These are phyloP conservation scores for Sacculina carcini DNA, from an alignment of 2,888 invertebrate species.

Conservation along the genomic window DNA sequence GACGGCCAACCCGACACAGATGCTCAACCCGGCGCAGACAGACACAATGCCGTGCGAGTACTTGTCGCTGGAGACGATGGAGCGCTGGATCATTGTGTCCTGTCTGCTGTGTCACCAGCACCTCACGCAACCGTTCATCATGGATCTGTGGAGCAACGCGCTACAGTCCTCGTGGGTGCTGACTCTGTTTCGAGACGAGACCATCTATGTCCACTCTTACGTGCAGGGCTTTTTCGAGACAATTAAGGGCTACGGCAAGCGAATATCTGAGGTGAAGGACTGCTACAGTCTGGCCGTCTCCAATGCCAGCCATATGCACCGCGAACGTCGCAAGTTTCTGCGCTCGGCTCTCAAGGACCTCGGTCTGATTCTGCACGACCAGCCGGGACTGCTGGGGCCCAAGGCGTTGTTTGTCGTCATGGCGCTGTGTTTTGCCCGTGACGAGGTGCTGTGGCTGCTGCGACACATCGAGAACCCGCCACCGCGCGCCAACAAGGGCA, in stretches of 20 bases:
- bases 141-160: slow-evolving; percentile 49
- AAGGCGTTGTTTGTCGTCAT: slow-evolving; percentile 90
- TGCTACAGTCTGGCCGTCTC: slow-evolving; percentile 68
- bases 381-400: slow-evolving; percentile 88
- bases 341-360: slow-evolving; percentile 84
- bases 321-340: slow-evolving; percentile 85
- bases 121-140: slow-evolving; percentile 47
- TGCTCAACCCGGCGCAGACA: slow-evolving; percentile 76
- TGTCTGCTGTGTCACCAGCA: slow-evolving; percentile 69
- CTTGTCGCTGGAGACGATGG: slow-evolving; percentile 76
- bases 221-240: slow-evolving; percentile 78
- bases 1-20: slow-evolving; percentile 74
- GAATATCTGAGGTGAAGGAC: slow-evolving; percentile 85
- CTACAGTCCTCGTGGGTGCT: slow-evolving; percentile 82
- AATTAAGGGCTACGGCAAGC: slow-evolving; percentile 75
- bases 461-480: slow-evolving; percentile 92
- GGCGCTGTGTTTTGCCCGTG: slow-evolving; percentile 77
- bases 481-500: slow-evolving; percentile 51
- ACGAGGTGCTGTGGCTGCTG: slow-evolving; percentile 59
- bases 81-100: slow-evolving; percentile 91
- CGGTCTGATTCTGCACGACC: slow-evolving; percentile 80
- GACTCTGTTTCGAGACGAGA: slow-evolving; percentile 86
- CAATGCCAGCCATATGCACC: slow-evolving; percentile 48
- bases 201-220: slow-evolving; percentile 78
- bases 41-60: slow-evolving; percentile 96